Evolutionary conservation across 2,113 vertebrate genomes (phyloP).

Genomic region (Peucedramus taeniatus): DNA sequence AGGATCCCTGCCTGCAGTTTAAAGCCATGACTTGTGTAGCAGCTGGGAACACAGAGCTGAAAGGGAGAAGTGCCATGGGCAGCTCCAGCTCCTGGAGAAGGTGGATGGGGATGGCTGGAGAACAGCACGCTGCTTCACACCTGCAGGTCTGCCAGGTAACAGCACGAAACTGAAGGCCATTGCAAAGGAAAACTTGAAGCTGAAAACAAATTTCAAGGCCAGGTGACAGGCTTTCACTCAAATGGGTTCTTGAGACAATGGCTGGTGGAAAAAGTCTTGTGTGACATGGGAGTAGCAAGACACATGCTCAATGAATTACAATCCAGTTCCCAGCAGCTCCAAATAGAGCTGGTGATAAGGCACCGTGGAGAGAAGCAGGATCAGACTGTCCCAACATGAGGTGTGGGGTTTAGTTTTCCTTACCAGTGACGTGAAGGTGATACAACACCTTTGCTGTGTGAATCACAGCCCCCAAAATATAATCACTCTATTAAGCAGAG

Average conservation of each 20-base stretch:
- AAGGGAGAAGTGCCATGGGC: accelerated
- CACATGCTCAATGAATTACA: background rate
- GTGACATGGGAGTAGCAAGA: background rate
- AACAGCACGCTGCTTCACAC: accelerated
- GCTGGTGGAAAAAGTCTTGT: background rate
- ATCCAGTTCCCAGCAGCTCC: background rate
- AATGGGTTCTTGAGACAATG: background rate
- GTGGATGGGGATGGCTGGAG: background rate
- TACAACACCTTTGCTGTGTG: background rate
- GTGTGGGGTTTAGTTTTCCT: background rate
- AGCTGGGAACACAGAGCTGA: background rate
- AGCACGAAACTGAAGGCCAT: accelerated
- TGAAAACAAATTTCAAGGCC: background rate
- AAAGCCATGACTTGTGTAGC: background rate
- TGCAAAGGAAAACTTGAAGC: background rate
- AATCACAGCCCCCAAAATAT: background rate
- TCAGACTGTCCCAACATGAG: background rate
- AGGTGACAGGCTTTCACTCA: background rate
- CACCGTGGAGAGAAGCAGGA: accelerated
- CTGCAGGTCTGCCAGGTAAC: background rate
- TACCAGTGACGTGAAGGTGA: background rate
- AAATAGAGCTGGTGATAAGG: background rate
- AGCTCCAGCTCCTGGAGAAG: background rate
- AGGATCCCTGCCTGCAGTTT: background rate
- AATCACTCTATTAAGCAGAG: background rate